phyloP scores from a whole-genome alignment of 2,888 invertebrate species.

The Drosophila prostipennis region DNA sequence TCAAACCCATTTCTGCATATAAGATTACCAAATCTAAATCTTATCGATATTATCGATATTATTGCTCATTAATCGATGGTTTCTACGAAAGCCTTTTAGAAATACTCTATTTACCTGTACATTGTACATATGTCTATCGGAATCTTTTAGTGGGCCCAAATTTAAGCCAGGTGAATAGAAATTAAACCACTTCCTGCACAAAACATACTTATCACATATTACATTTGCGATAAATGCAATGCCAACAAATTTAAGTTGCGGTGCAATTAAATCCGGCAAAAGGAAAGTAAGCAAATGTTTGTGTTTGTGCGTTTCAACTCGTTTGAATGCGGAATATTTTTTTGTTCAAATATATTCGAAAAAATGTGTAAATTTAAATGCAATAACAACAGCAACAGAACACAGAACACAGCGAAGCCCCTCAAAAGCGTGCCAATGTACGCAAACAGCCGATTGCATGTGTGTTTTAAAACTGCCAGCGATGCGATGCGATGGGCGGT shows the following conservation, averaged over 20 bases:
- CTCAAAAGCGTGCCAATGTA: conserved; percentile 70
- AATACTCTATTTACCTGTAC: no score
- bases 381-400: conserved; percentile 21
- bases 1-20: no score
- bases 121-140: no score
- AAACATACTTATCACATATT: not conserved
- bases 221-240: not conserved
- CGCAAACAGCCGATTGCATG: conserved; percentile 23
- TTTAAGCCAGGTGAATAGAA: not conserved
- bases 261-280: conserved; percentile 53
- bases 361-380: conserved; percentile 23
- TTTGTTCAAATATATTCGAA: conserved; percentile 60
- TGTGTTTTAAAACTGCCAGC: conserved; percentile 17
- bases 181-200: no score
- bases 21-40: no score
- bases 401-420: conserved; percentile 35
- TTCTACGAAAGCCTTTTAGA: no score
- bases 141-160: no score
- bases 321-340: conserved; percentile 73
- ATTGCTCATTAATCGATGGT: no score
- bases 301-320: conserved; percentile 68
- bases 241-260: conserved; percentile 33
- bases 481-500: conserved; percentile 12
- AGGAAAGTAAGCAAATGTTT: conserved; percentile 62
- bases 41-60: no score